These are phyloP conservation scores for Pholis gunnellus DNA, from an alignment of 2,113 vertebrate genomes.

Conservation along the genomic window DNA sequence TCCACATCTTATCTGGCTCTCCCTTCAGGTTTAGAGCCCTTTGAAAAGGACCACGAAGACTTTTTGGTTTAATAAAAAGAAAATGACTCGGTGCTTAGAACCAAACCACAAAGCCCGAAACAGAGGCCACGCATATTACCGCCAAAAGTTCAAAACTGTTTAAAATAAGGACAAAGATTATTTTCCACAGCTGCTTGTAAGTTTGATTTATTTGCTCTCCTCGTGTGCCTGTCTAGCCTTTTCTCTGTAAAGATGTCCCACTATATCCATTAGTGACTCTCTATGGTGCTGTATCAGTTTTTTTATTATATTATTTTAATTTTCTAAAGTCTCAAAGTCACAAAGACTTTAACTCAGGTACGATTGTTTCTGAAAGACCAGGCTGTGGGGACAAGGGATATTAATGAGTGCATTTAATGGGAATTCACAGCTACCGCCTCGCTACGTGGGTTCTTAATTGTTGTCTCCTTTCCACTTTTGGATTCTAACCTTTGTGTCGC, in stretches of 20 bases:
- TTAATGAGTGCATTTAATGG: conserved; percentile 1
- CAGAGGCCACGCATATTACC: conserved; percentile 25
- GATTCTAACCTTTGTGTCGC: conserved; percentile 93
- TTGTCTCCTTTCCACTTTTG: conserved; percentile 1
- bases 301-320: neutral
- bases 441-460: neutral
- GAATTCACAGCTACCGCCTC: conserved; percentile 3
- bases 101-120: conserved; percentile 20
- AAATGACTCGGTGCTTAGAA: conserved; percentile 33
- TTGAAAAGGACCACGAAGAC: conserved; percentile 22
- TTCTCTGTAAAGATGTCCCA: conserved; percentile 52
- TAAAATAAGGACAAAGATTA: conserved; percentile 49
- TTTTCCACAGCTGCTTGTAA: conserved; percentile 51
- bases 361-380: conserved; percentile 7
- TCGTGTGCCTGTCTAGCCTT: conserved; percentile 15
- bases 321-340: conserved; percentile 35
- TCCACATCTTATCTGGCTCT: conserved; percentile 46
- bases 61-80: conserved; percentile 49
- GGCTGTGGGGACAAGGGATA: neutral
- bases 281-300: neutral
- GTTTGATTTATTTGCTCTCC: conserved; percentile 47
- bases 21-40: conserved; percentile 3
- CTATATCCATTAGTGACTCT: conserved; percentile 41
- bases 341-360: conserved; percentile 4
- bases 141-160: conserved; percentile 50